Base-by-base conservation (phyloP, 30 jellyfish, hydroid and myxozoan genomes). In the Aurelia sp. region DNA sequence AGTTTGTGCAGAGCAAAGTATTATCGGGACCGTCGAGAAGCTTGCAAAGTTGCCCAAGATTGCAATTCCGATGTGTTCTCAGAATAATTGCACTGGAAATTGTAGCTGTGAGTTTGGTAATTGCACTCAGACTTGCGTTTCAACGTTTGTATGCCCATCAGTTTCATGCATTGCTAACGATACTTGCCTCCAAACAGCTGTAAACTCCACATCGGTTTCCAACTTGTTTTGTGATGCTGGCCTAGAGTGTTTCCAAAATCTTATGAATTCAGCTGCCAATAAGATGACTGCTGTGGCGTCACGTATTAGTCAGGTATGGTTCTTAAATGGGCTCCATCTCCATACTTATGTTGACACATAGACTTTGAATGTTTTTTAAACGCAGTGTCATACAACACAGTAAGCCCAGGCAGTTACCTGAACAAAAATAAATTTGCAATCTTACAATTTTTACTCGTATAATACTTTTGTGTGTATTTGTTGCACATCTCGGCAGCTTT, bases 71-170 rank as follows among this genome's bases (percentile, higher is more conserved):
- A 19, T 72, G 13, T 76, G 86, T 30, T 10, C 37, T 23, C 76
- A 76, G 67, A 58, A 13, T n/a, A 16, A 23, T 44, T 76, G 86
- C 63, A 58, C 41, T 8, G 48, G 21, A 9, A 61, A 61, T 23
- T 76, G 86, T 17, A 22, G 33, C 48, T 80, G 76, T 27, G 21
- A n/a, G 15, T 66, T 41, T n/a, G 79, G 22, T 20, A 60, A 20
- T 12, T 80, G 90, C 83, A 8, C 81, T 15, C 89, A 79, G 66
- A 15, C 18, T 12, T 79, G 89, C 81, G 37, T 18, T 30, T 52
- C 57, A 10, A 47, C 78, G 16, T 12, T 23, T 10, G 59, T 47
- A 0, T 79, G 83, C 61, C 72, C 82, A 35, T 21, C 62, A 8
- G 19, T 80, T 30, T 58, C 68, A 0, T 80, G 90, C 53, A 18